Conservation (phyloP, 2,797 vertebrate species). For the Uromys caudimaculatus region DNA sequence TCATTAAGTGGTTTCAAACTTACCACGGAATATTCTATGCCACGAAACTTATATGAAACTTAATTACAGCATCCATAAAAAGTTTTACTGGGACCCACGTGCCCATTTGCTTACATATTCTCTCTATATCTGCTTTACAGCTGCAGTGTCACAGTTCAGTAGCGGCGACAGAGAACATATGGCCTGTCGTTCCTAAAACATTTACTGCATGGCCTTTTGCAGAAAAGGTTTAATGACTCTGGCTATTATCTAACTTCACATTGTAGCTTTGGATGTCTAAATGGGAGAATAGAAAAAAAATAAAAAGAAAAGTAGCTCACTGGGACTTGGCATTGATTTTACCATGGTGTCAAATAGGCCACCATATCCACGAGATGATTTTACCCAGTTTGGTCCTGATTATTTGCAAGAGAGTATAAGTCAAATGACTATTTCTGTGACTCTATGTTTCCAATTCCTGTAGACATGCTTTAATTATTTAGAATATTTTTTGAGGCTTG, state of each 20-base stretch:
- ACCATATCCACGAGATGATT: background rate
- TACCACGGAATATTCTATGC: background rate
- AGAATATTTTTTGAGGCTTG: background rate
- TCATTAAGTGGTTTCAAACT: slow-evolving; percentile 34
- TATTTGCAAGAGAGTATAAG: slow-evolving; percentile 2
- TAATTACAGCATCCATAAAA: slow-evolving; percentile 25
- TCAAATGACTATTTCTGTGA: background rate
- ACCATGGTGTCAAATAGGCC: background rate
- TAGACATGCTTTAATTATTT: slow-evolving; percentile 61
- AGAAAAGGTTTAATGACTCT: slow-evolving; percentile 18
- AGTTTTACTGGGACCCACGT: background rate
- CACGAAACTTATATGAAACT: slow-evolving; percentile 45
- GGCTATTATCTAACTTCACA: background rate
- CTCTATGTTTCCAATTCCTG: background rate
- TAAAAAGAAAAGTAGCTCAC: slow-evolving; percentile 13
- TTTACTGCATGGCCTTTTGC: background rate
- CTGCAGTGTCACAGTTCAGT: background rate
- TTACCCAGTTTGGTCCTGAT: background rate
- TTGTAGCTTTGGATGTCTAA: background rate
- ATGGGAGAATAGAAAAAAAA: background rate
- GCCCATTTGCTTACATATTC: background rate
- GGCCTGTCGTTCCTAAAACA: background rate
- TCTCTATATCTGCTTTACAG: background rate
- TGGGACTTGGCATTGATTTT: slow-evolving; percentile 29
- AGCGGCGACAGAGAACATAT: background rate